Conservation (phyloP, 2,888 invertebrate species). For the Ferdinandea cuprea region DNA sequence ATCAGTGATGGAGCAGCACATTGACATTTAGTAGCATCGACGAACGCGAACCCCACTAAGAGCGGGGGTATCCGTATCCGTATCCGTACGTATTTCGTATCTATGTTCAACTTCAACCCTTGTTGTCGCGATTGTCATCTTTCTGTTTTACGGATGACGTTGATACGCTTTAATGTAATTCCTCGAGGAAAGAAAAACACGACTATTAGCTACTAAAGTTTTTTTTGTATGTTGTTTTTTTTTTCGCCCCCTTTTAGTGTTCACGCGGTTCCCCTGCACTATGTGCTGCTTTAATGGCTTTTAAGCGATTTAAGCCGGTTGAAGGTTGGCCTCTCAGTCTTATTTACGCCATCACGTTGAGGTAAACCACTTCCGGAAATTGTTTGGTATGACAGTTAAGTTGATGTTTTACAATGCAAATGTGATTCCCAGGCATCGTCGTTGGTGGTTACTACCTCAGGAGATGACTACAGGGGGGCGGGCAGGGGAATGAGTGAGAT, state of each 20-base stretch:
- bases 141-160: conserved; percentile 63
- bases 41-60: conserved; percentile 11
- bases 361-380: conserved; percentile 75
- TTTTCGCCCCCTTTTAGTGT: background rate
- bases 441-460: conserved; percentile 48
- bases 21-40: conserved; percentile 47
- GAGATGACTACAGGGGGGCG: conserved; percentile 14
- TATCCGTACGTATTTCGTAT: conserved; percentile 23
- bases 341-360: conserved; percentile 72
- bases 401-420: conserved; percentile 74
- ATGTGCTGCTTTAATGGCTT: conserved; percentile 61
- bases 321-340: conserved; percentile 57
- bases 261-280: background rate
- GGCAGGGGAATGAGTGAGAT: too few relatives aligned
- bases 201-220: conserved; percentile 66
- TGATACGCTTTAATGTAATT: conserved; percentile 72
- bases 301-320: conserved; percentile 72
- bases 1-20: conserved; percentile 62
- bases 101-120: conserved; percentile 51
- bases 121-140: conserved; percentile 74
- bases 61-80: conserved; percentile 15
- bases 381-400: conserved; percentile 72
- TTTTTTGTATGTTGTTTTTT: background rate
- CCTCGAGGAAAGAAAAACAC: conserved; percentile 61
- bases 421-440: conserved; percentile 60